Percentiles rank a stretch among this genome's conserved stretches.
phyloP scores from a whole-genome alignment of 2,888 invertebrate species.

The Ephialtes manifestator region DNA sequence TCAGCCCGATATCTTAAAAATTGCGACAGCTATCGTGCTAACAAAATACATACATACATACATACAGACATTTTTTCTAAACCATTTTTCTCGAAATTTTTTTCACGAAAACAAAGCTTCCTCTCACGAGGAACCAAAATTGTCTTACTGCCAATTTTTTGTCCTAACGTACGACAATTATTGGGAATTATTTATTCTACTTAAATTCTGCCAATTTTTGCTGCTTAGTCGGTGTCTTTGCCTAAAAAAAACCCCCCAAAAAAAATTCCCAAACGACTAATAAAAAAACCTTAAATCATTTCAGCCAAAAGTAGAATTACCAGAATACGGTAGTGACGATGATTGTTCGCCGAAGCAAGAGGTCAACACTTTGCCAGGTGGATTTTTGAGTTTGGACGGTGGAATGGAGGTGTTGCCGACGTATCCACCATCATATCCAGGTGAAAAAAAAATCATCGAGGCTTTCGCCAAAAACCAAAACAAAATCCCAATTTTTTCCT shows the following conservation, averaged over 20 bases:
- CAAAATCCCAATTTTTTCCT: too few relatives aligned
- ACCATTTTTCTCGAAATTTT: too few relatives aligned
- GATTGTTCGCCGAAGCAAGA: constrained; percentile 86
- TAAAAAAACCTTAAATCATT: constrained; percentile 68
- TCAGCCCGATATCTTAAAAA: too few relatives aligned
- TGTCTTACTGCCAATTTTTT: too few relatives aligned
- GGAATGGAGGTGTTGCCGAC: constrained; percentile 85
- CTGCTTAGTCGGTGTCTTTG: not conserved
- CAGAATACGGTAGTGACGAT: constrained; percentile 91
- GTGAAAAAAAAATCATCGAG: constrained; percentile 72
- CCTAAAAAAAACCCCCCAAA: not conserved
- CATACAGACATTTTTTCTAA: too few relatives aligned
- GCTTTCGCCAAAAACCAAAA: not conserved
- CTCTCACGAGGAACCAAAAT: too few relatives aligned
- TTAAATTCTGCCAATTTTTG: not conserved
- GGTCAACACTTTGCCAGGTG: constrained; percentile 84
- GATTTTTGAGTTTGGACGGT: constrained; percentile 85
- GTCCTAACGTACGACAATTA: too few relatives aligned
- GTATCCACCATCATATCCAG: constrained; percentile 84
- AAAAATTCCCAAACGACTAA: not conserved
- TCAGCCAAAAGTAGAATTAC: constrained; percentile 91
- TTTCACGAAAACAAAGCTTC: too few relatives aligned
- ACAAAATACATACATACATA: too few relatives aligned
- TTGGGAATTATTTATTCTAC: too few relatives aligned
- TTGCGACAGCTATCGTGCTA: too few relatives aligned